Evolutionary conservation across 2,888 invertebrate genomes (phyloP), one percentile per base, ranked within the genome.

Genomic region (Agrotis clavis): DNA sequence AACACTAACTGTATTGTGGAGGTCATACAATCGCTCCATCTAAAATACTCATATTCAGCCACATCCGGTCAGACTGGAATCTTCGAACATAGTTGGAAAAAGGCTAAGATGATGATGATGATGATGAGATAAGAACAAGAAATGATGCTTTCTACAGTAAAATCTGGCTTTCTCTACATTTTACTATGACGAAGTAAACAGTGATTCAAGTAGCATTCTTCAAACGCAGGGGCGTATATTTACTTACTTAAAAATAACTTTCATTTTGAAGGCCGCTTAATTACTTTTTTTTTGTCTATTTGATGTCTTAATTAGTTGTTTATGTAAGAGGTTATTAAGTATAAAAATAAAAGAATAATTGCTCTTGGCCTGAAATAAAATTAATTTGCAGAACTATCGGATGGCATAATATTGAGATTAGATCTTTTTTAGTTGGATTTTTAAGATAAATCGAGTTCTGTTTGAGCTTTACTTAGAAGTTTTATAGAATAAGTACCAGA

Each of bases 221-320:
- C 50, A 21, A 25, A 14, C 35, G 57, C 69, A 68, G 50, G 45
- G 21, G 77, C 77, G 69, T 21, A 21, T 74, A 50, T 70, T 60
- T 62, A 51, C 57, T 5, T 25, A 65, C 25, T 65, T 65, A 11
- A 53, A 60, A 54, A 30, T 19, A 50, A 70, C 79, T 74, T 78
- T 74, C 71, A 51, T 75, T 78, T 69, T 59, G 7, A n/a, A 48
- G 25, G 14, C n/a, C 48, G n/a, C 16, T 14, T 57, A 68, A 60
- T 50, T 54, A 56, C 21, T 16, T 67, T 7, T 18, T 35, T 41
- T 11, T 41, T 41, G 9, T 70, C 7, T 62, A 21, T 57, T 51
- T 78, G 57, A 51, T 1, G 45, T 7, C 50, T 56, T 68, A 35
- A 63, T 13, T 53, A 71, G 48, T 60, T 75, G 48, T 54, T 75